Base-by-base conservation (phyloP, 2,797 vertebrate species). In the Sebastes umbrosus region DNA sequence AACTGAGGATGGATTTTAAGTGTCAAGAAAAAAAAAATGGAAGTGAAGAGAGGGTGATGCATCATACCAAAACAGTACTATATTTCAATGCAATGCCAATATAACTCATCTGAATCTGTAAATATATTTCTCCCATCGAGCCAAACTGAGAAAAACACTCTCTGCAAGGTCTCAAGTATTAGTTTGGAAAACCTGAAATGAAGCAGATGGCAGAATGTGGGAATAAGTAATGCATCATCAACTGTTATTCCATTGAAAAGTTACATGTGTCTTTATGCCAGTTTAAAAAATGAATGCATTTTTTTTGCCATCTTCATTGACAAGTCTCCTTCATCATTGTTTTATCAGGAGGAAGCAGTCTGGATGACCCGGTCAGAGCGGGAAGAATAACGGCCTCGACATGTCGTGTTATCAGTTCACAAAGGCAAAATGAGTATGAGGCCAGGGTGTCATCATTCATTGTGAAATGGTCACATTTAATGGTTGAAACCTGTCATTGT, bases 401-500 rank as follows among this genome's bases (percentile, higher is more conserved):
- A 4, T 60, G 32, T n/a, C 4, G 25, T 3, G 32, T 31, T 59
- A 25, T 60, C 43, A 27, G 14, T 24, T 43, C 1, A 0, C 16
- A 46, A 27, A 81, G 39, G 63, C 24, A 32, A 84, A 91, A 91
- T 73, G 79, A 94, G 87, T 71, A 71, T 65, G 59, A 82, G 66
- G 77, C 77, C 81, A 83, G 66, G 20, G 55, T 80, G 67, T 90
- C 76, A 29, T 76, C 80, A 84, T 84, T 97, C 96, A 96, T 98
- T 96, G 96, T 96, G 98, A 99, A 99, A 99, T 98, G 97, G 96
- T 97, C 96, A 97, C 96, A 94, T 99, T 99, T 99, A 99, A 99
- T 99, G 97, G 97, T 93, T 95, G 97, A 97, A 97, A 96, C 92
- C 95, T 97, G 95, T 96, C 96, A 95, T 96, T 97, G 97, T 99